Evolutionary conservation across 2,797 vertebrate species (phyloP).

Genomic region (Myotis myotis): DNA sequence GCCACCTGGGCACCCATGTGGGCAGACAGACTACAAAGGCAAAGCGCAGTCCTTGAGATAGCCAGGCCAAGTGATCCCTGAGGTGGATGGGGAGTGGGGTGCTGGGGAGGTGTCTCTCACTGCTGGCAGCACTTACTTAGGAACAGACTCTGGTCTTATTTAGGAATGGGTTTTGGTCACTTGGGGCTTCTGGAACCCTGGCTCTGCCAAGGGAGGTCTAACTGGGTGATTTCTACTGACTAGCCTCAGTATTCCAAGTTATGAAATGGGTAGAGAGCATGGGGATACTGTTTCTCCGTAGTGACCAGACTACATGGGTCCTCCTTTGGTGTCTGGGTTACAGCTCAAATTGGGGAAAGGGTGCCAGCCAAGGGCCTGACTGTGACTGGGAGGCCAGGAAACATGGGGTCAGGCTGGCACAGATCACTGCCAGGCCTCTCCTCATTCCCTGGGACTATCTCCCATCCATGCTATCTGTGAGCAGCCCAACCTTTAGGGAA

Average conservation of each 20-base stretch:
- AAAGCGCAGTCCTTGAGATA: neutral
- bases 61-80: neutral
- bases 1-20: neutral
- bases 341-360: neutral
- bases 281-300: neutral
- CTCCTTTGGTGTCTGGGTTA: neutral
- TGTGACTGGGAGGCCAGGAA: neutral
- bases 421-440: neutral
- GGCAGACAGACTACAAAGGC: neutral
- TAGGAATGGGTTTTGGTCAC: neutral
- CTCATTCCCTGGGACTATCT: neutral
- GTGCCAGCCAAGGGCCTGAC: neutral
- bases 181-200: neutral
- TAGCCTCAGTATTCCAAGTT: neutral
- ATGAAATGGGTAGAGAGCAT: neutral
- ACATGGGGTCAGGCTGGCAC: neutral
- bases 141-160: neutral
- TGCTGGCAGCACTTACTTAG: neutral
- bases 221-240: neutral
- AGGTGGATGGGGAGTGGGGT: neutral
- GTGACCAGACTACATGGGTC: neutral
- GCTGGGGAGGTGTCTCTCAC: neutral
- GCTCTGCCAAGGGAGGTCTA: neutral
- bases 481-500: neutral
- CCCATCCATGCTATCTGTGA: neutral